Conservation (phyloP, 2,113 vertebrate species). For the Poeciliopsis occidentalis region DNA sequence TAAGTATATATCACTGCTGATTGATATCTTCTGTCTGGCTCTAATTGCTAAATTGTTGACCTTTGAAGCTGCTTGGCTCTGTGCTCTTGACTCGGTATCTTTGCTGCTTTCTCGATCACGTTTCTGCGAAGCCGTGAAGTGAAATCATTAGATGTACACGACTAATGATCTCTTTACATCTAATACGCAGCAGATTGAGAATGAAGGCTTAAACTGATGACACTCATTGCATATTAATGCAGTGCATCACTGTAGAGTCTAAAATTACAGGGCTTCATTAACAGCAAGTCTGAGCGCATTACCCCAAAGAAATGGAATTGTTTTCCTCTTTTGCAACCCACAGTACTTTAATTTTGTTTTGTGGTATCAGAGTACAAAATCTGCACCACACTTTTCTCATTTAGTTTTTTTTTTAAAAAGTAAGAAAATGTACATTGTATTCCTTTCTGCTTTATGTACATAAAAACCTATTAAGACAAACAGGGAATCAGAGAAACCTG, state of each 20-base stretch:
- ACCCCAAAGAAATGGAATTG: not conserved
- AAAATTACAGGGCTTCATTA: not conserved
- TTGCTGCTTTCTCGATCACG: slow-evolving; percentile 27
- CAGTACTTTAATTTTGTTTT: too few relatives aligned
- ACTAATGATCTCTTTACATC: slow-evolving; percentile 12
- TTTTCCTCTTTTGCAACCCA: too few relatives aligned
- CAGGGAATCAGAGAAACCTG: not conserved
- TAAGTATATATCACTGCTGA: slow-evolving; percentile 55
- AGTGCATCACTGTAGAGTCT: not conserved
- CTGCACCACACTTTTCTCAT: too few relatives aligned
- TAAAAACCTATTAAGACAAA: not conserved
- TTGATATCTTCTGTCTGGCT: slow-evolving; percentile 51
- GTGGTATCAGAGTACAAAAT: too few relatives aligned
- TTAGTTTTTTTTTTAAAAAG: too few relatives aligned
- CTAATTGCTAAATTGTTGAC: slow-evolving; percentile 57
- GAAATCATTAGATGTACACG: not conserved
- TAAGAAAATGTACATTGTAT: too few relatives aligned
- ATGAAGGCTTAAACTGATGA: not conserved
- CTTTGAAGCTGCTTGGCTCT: slow-evolving; percentile 52
- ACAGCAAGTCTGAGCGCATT: not conserved
- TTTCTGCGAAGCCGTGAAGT: slow-evolving; percentile 35
- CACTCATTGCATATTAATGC: not conserved
- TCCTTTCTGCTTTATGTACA: not conserved
- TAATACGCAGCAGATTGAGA: not conserved
- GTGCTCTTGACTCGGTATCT: slow-evolving; percentile 21